These are phyloP conservation scores for Ochropleura plecta DNA, from an alignment of 2,888 invertebrate genomes.

Conservation along the genomic window DNA sequence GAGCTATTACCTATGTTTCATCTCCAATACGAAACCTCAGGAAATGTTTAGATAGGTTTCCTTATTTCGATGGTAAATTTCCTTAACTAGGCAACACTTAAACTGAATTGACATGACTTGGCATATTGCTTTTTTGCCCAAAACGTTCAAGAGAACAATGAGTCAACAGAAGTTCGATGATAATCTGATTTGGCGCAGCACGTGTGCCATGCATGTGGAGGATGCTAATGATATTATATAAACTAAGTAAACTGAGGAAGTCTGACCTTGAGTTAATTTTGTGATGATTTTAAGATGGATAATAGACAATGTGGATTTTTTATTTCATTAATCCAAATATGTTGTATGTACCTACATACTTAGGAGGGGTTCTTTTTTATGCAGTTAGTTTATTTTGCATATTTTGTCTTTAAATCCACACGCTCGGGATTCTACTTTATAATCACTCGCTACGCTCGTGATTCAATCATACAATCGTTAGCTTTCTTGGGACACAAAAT, in stretches of 20 bases:
- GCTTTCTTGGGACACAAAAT: too few species aligned
- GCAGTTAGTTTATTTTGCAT: too few species aligned
- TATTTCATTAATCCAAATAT: neutral
- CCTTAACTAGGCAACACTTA: conserved; percentile 19
- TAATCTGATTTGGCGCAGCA: neutral
- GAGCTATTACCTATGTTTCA: neutral
- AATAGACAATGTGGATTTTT: neutral
- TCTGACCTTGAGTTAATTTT: neutral
- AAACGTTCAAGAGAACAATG: neutral
- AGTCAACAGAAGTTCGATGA: neutral
- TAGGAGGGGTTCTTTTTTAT: neutral
- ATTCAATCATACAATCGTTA: too few species aligned
- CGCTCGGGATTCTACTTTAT: too few species aligned
- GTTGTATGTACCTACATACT: too few species aligned
- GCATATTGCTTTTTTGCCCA: conserved; percentile 19
- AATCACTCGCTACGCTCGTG: too few species aligned
- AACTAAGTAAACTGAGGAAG: neutral
- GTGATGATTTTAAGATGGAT: neutral
- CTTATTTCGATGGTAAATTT: conserved; percentile 4
- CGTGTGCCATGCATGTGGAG: conserved; percentile 1
- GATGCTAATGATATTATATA: neutral
- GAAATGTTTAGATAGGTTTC: neutral
- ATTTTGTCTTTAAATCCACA: too few species aligned
- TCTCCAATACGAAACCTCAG: too few species aligned
- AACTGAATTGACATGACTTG: conserved; percentile 12